phyloP scores from a whole-genome alignment of 2,113 vertebrate species.

The cat (Felis catus) region DNA sequence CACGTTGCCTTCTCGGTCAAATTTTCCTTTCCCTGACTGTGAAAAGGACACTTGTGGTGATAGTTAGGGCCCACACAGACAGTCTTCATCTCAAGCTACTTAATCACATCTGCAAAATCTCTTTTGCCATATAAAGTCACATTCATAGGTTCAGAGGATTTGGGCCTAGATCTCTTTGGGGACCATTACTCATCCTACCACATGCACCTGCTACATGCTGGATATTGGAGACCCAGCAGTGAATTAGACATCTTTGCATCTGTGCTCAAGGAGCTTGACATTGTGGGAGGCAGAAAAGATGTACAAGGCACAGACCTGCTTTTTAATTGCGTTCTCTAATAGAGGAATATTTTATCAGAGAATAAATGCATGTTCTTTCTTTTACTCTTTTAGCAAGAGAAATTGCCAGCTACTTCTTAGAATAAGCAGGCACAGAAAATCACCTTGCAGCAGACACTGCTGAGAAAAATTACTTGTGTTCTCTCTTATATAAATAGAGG shows the following conservation, averaged over 20 bases:
- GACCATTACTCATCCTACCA: background rate
- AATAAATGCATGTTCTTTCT: background rate
- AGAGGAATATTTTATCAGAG: background rate
- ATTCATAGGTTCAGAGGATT: background rate
- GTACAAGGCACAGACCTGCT: background rate
- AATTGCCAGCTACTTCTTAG: background rate
- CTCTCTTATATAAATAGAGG: slow-evolving; percentile 1
- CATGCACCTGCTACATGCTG: background rate
- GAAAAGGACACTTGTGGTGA: background rate
- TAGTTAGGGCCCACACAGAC: background rate
- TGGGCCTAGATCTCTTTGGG: background rate
- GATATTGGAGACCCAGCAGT: background rate
- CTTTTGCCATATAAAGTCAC: background rate
- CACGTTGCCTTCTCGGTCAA: background rate
- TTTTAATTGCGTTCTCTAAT: background rate
- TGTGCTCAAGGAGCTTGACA: background rate
- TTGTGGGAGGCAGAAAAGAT: background rate
- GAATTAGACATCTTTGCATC: background rate
- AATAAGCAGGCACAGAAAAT: slow-evolving; percentile 23
- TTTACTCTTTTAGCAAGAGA: slow-evolving; percentile 11
- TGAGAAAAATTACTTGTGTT: slow-evolving; percentile 32
- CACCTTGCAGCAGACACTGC: background rate
- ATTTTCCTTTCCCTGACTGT: background rate
- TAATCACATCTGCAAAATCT: background rate
- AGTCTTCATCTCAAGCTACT: background rate